A percentile compares a stretch with the other conserved stretches of the same genome.
Conservation (phyloP, 2,797 vertebrate genomes). For the Echeneis naucrates region DNA sequence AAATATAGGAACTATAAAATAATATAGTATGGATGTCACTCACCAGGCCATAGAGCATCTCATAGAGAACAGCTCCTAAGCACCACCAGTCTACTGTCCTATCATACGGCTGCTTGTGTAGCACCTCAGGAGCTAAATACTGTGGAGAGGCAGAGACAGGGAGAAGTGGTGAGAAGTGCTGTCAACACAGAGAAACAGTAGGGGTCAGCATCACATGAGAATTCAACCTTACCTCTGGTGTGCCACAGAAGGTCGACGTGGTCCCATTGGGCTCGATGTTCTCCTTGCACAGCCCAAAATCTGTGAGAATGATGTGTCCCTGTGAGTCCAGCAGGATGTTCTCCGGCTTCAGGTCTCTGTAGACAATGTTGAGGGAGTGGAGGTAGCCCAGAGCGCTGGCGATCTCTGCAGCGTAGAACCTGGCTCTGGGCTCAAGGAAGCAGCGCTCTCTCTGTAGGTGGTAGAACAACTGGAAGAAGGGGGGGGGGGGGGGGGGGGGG, state of each 20-base stretch:
- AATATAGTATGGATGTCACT: conserved; percentile 60
- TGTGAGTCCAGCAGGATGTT: conserved; percentile 98
- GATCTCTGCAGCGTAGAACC: conserved; percentile 98
- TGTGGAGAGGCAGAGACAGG: conserved; percentile 59
- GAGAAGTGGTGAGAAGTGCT: background rate
- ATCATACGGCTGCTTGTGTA: conserved; percentile 99
- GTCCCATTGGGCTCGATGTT: conserved; percentile 98
- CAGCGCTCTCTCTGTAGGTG: conserved; percentile 98
- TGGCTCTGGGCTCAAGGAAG: conserved; percentile 96
- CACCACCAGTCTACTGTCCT: conserved; percentile 99
- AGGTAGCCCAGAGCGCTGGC: conserved; percentile 97
- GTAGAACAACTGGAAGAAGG: conserved; percentile 92
- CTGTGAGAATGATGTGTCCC: conserved; percentile 97
- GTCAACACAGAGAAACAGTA: background rate
- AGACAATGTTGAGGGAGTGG: conserved; percentile 98
- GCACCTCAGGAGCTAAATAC: conserved; percentile 98
- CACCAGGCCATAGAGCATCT: conserved; percentile 99
- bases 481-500: no score
- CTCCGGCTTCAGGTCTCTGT: conserved; percentile 98
- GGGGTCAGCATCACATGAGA: background rate
- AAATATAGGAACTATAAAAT: background rate
- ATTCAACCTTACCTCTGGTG: conserved; percentile 90
- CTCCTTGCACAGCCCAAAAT: conserved; percentile 99
- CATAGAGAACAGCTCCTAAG: conserved; percentile 96
- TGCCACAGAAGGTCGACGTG: conserved; percentile 98